A percentile compares a stretch with the other conserved stretches of the same genome.
phyloP scores from a whole-genome alignment of 2,113 vertebrate species.

The Otis tarda region DNA sequence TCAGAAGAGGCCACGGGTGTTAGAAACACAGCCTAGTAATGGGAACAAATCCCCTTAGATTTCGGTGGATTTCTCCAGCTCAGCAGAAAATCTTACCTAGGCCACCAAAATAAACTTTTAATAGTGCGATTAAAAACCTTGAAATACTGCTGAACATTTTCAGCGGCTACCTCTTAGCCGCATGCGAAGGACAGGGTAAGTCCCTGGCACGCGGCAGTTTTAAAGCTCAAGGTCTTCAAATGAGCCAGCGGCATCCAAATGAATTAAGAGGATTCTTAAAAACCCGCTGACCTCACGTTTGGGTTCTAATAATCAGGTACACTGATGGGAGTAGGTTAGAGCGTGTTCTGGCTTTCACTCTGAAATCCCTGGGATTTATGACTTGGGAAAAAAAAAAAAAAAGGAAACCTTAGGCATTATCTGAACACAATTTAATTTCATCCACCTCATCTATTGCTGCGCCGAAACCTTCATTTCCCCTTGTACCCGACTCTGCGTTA shows the following conservation, averaged over 20 bases:
- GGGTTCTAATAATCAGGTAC: constrained; percentile 11
- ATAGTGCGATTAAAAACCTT: background rate
- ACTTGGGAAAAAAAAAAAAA: background rate
- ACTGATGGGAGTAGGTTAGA: background rate
- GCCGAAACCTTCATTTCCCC: constrained; percentile 46
- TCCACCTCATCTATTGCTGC: background rate
- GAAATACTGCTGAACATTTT: background rate
- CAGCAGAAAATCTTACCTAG: constrained; percentile 31
- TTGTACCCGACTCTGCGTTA: background rate
- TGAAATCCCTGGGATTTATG: constrained; percentile 60
- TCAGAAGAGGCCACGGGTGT: background rate
- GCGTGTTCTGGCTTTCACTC: background rate
- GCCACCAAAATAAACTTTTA: background rate
- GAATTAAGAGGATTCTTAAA: background rate
- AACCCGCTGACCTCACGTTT: background rate
- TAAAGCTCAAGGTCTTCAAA: background rate
- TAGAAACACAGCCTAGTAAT: background rate
- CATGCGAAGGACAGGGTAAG: background rate
- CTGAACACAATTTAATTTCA: constrained; percentile 61
- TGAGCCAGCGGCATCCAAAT: background rate
- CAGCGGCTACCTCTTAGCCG: background rate
- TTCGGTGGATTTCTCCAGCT: constrained; percentile 38
- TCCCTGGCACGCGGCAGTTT: background rate
- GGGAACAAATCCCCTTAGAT: constrained; percentile 21
- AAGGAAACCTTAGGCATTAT: constrained; percentile 15